phyloP scores from a whole-genome alignment of 2,888 invertebrate genomes.

The Scrobipalpa costella region DNA sequence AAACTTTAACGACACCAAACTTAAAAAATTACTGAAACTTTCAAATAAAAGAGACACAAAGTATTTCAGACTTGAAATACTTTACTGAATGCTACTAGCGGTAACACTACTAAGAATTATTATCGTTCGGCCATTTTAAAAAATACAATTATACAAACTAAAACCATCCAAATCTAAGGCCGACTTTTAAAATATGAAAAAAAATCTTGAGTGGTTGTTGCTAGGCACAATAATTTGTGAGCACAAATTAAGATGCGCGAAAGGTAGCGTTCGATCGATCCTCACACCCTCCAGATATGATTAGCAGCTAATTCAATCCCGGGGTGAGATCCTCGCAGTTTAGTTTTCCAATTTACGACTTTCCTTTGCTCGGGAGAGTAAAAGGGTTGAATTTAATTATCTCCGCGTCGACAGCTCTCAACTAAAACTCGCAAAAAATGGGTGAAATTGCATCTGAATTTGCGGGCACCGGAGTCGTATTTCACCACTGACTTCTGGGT shows the following conservation, averaged over 20 bases:
- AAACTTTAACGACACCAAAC: too few relatives aligned
- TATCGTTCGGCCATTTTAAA: too few relatives aligned
- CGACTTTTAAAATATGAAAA: not conserved
- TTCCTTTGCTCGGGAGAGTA: slow-evolving; percentile 66
- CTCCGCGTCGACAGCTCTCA: slow-evolving; percentile 58
- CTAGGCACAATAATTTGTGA: slow-evolving; percentile 26
- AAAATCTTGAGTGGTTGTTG: not conserved
- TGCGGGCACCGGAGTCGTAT: slow-evolving; percentile 38
- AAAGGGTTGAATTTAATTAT: slow-evolving; percentile 79
- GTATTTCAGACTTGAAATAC: too few relatives aligned
- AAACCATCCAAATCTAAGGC: not conserved
- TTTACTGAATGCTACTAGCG: too few relatives aligned
- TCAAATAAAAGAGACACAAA: too few relatives aligned
- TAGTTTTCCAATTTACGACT: slow-evolving; percentile 81
- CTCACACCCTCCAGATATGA: slow-evolving; percentile 79
- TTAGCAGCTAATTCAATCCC: slow-evolving; percentile 79
- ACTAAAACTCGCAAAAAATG: slow-evolving; percentile 62
- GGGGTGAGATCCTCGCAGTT: slow-evolving; percentile 77
- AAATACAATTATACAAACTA: not conserved
- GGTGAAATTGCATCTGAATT: slow-evolving; percentile 61
- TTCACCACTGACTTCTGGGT: slow-evolving; percentile 34
- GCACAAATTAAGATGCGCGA: slow-evolving; percentile 49
- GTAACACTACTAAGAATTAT: too few relatives aligned
- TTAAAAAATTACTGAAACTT: too few relatives aligned
- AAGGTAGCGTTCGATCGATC: slow-evolving; percentile 69